Percentiles rank a stretch among this genome's conserved stretches.
Evolutionary conservation across 2,888 invertebrate genomes (phyloP).

Genomic region (Lutraria lutraria): DNA sequence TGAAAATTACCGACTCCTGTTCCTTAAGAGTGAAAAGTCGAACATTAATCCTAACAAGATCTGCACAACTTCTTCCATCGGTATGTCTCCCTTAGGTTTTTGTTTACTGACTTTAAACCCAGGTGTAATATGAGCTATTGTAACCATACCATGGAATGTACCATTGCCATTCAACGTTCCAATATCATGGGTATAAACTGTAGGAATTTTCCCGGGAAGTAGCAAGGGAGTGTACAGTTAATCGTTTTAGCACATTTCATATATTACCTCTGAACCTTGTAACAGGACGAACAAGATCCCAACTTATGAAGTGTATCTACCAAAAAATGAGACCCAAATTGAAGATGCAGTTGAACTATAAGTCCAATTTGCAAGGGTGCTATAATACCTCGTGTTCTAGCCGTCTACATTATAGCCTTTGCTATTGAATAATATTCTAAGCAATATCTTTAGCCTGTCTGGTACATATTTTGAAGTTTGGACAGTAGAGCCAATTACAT

Average conservation of each 20-base stretch:
- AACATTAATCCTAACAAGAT: not conserved
- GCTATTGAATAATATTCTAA: no score
- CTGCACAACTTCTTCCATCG: not conserved
- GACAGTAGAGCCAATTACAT: no score
- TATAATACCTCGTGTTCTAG: no score
- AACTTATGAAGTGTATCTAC: no score
- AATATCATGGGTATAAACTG: not conserved
- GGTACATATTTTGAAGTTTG: no score
- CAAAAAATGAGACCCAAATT: no score
- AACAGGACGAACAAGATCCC: no score
- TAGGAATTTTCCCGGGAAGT: not conserved
- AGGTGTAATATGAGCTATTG: not conserved
- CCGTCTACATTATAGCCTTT: no score
- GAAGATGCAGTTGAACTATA: no score
- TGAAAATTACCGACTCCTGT: not conserved
- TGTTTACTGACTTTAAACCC: not conserved
- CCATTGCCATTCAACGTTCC: not conserved
- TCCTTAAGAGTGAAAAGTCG: not conserved
- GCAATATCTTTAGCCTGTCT: no score
- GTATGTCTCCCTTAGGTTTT: not conserved
- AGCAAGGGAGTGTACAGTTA: not conserved
- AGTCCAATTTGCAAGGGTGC: no score
- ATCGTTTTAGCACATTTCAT: not conserved
- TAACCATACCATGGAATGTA: not conserved
- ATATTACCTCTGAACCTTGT: not conserved